A percentile compares a stretch with the other conserved stretches of the same genome.
Evolutionary conservation across 2,113 vertebrate genomes (phyloP).

Genomic region (Coptodon rendalli): DNA sequence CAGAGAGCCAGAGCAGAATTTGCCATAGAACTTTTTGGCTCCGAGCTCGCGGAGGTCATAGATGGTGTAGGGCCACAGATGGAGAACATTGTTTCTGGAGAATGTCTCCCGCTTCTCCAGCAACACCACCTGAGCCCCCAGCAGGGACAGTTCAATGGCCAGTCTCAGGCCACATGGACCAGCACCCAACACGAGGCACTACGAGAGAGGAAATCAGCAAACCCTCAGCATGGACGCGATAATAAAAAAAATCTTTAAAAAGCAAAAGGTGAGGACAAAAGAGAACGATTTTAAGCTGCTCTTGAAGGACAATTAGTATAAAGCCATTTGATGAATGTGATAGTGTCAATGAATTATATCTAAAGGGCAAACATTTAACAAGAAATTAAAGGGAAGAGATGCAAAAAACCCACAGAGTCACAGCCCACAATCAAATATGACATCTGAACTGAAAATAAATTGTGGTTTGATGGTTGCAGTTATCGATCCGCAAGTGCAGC

Average conservation of each 20-base stretch:
- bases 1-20: conserved; percentile 85
- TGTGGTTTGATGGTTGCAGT: fast-evolving
- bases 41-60: conserved; percentile 82
- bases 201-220: background rate
- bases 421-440: background rate
- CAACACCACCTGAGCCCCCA: conserved; percentile 85
- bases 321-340: background rate
- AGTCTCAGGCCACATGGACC: conserved; percentile 89
- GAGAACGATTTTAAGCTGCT: background rate
- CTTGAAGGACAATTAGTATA: background rate
- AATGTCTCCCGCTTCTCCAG: conserved; percentile 86
- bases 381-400: background rate
- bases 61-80: conserved; percentile 95
- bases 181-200: conserved; percentile 90
- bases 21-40: conserved; percentile 92
- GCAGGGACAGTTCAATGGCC: conserved; percentile 85
- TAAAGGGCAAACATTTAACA: background rate
- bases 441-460: background rate
- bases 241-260: background rate
- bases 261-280: background rate
- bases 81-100: conserved; percentile 93
- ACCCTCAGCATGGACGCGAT: background rate
- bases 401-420: background rate
- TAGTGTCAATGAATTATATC: background rate
- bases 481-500: fast-evolving